Conservation (phyloP, 1,140 invertebrate genomes). For the Paraescarpia echinospica region DNA sequence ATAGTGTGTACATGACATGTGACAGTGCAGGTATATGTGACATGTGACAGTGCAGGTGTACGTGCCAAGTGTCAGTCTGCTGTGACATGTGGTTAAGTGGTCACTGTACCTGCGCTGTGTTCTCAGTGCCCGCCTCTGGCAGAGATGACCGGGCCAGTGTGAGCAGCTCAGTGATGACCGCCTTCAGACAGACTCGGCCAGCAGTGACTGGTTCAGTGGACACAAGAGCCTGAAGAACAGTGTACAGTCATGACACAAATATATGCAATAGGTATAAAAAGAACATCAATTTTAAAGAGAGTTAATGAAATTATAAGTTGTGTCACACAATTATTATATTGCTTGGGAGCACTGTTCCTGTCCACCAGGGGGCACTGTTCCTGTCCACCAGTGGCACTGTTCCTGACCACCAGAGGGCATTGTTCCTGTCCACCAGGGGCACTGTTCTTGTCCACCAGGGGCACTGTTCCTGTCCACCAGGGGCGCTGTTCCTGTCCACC, state of each 20-base stretch:
- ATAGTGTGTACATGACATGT: no score
- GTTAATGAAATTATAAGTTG: not conserved
- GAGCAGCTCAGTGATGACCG: slow-evolving; percentile 67
- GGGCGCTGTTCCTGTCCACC: not conserved
- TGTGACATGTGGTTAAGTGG: not conserved
- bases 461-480: not conserved
- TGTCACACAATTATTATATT: not conserved
- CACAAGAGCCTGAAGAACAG: slow-evolving; percentile 67
- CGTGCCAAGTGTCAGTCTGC: no score
- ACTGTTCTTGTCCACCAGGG: not conserved
- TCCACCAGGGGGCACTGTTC: not conserved
- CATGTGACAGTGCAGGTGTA: not conserved
- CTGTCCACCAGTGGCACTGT: not conserved
- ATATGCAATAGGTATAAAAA: not conserved
- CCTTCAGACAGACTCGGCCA: slow-evolving; percentile 63
- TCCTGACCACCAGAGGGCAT: not conserved
- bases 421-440: not conserved
- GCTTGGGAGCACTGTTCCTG: not conserved
- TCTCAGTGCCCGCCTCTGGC: not conserved
- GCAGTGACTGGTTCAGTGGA: slow-evolving; percentile 67
- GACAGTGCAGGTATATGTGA: not conserved
- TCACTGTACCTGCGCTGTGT: slow-evolving; percentile 23
- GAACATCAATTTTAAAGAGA: not conserved
- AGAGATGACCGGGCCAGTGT: slow-evolving; percentile 46
- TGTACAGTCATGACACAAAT: not conserved